Base-by-base conservation (phyloP, 2,888 invertebrate species). In the Lampropteryx suffumata region DNA sequence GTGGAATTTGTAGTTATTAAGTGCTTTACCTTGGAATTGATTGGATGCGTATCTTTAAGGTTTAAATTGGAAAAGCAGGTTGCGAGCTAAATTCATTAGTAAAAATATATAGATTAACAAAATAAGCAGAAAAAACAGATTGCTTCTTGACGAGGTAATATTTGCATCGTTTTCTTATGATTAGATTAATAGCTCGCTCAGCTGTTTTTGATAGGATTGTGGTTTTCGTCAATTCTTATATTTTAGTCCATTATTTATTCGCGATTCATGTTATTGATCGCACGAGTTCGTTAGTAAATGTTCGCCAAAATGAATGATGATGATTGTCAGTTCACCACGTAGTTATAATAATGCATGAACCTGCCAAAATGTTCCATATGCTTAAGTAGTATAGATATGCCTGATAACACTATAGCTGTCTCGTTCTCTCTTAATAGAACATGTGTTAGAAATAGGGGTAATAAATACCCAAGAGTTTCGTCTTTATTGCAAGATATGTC, bases 191-290 rank as follows among this genome's bases (percentile, higher is more conserved):
- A 40, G 48, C 35, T 49, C 52, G 53, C 48, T 3, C 32, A 33
- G 49, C 37, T 28, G 26, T 44, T 40, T 44, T 41, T 24, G 28
- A 33, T 46, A 34, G 45, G 42, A 36, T 39, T 44, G 52, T 53
- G 48, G 53, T 73, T 73, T 76, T 72, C 57, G 82, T 81, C 82
- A 82, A 82, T 81, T 82, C 66, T 71, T 72, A 69, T n/a, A n/a
- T 69, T 69, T 69, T 68, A 65, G 62, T 71, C 64, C 64, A 48
- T 59, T 64, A 62, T 59, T 53, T 59, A 56, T 51, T 57, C 55
- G 62, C 66, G 61, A 60, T 58, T 64, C 64, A 56, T 13, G 33
- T 37, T 36, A 37, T 36, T 42, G 46, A 58, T 59, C 53, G 58
- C 64, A 63, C 67, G 71, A 71, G 72, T 69, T 73, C 4, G 71